Base-by-base conservation (phyloP, 2,888 invertebrate genomes). In the Lepeophtheirus nordmannii region DNA sequence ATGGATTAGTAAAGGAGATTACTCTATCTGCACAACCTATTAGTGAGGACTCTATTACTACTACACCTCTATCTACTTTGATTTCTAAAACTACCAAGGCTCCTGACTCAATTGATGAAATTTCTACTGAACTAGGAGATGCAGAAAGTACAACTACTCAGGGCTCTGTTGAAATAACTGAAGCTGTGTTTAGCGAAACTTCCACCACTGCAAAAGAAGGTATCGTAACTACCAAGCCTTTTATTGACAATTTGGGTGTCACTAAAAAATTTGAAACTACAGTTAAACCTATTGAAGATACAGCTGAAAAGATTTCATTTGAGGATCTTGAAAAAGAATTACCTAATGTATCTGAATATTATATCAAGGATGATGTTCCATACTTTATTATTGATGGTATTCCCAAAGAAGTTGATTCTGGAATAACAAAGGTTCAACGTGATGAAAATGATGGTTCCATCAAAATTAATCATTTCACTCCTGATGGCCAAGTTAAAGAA, bases 351-450 rank as follows among this genome's bases (percentile, higher is more conserved):
- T 11, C 11, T 41, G 11, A 14, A 41, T 41, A 41, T 41, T 41
- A 11, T 41, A 14, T 41, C 11, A 41, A 41, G 41, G 41, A 41
- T 14, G 14, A 41, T 41, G 41, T 41, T 41, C 41, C 41, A n/a
- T 59, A 30, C 23, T 59, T 59, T 23, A 30, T 59, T 23, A 30
- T 59, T 59, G 23, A 59, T n/a, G 30, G 59, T n/a, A 30, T 22
- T 17, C 41, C 41, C 41, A 41, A 41, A 14, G 14, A 14, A 41
- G 14, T 41, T 14, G 41, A 41, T 11, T 10, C 10, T 41, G 41
- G 41, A 11, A 41, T 11, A 41, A 41, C 41, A 14, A 41, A 41
- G 14, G 41, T 41, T 14, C 11, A 11, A 11, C 41, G 11, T 41
- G 41, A 41, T 14, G 11, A 41, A 41, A 14, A 41, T 11, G 41